These are phyloP conservation scores for Corythornis cristatus DNA, from an alignment of 2,113 vertebrate genomes.

Conservation along the genomic window DNA sequence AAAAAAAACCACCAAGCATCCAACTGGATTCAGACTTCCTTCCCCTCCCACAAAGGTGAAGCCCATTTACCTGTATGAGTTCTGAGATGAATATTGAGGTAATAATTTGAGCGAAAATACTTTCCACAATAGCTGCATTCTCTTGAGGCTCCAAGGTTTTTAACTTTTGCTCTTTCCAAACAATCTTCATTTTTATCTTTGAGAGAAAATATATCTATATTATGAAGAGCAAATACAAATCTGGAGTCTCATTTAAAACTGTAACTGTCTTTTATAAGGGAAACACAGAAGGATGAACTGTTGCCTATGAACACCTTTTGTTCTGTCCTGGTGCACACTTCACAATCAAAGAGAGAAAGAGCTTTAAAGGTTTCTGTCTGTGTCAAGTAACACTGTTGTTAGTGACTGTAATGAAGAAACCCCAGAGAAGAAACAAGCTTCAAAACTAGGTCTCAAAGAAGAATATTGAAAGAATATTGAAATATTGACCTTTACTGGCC, in stretches of 20 bases:
- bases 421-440: neutral
- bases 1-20: neutral
- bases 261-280: neutral
- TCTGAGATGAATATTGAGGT: conserved; percentile 98
- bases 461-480: neutral
- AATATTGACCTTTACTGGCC: neutral
- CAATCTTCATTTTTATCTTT: conserved; percentile 87
- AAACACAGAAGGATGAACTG: neutral
- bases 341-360: neutral
- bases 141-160: conserved; percentile 85
- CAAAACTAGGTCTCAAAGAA: neutral
- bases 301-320: neutral
- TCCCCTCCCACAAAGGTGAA: neutral
- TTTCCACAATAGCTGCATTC: conserved; percentile 95
- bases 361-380: neutral
- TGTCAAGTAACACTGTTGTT: neutral
- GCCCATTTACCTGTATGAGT: conserved; percentile 93
- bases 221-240: conserved; percentile 2
- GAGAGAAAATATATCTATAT: neutral
- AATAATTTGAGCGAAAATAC: conserved; percentile 96
- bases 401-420: neutral
- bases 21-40: neutral
- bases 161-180: conserved; percentile 83
- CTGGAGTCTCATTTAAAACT: neutral
- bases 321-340: neutral